Evolutionary conservation across 2,888 invertebrate species (phyloP), one percentile per base, ranked within the genome.

Genomic region (Leptinotarsa rubiginosa): DNA sequence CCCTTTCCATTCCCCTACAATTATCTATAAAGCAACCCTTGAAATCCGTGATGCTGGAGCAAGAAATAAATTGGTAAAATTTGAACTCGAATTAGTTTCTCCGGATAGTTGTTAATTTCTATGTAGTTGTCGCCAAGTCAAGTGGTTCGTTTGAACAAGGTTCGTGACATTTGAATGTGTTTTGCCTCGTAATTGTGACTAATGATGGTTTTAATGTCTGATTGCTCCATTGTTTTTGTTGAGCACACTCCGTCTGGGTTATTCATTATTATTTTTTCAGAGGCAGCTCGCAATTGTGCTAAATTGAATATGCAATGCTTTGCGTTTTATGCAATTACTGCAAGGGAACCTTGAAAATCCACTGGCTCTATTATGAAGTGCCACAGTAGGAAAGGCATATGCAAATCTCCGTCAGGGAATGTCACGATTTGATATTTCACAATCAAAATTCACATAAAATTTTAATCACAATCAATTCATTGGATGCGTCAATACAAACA

Each of bases 111-210:
- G 74, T 70, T 74, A 74, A 74, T 70, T 74, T 74, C 50, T 70
- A 41, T 12, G 41, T 41, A 41, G 62, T n/a, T 13, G 74, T 54
- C 67, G 70, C 67, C 67, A 64, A 59, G 31, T 75, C 79, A 80
- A 79, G 79, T 79, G 69, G 75, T 70, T 70, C 80, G 75, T 80
- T 80, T 78, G 78, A 79, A 74, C 75, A 76, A 79, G 75, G 79
- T 79, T 76, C 75, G 81, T 80, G 81, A 80, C 81, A 80, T 81
- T 78, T 81, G 78, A 80, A 81, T 80, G 81, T 54, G 68, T 75
- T 75, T 72, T 79, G 80, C 79, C 81, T 80, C 77, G 82, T 82
- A 82, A 83, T 83, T 83, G 81, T 83, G 81, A 84, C 82, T 82
- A 83, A 83, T 83, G 81, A 76, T 73, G 78, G 81, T 82, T 82